Conservation (phyloP, 2,113 vertebrate genomes). For the Pituophis catenifer region DNA sequence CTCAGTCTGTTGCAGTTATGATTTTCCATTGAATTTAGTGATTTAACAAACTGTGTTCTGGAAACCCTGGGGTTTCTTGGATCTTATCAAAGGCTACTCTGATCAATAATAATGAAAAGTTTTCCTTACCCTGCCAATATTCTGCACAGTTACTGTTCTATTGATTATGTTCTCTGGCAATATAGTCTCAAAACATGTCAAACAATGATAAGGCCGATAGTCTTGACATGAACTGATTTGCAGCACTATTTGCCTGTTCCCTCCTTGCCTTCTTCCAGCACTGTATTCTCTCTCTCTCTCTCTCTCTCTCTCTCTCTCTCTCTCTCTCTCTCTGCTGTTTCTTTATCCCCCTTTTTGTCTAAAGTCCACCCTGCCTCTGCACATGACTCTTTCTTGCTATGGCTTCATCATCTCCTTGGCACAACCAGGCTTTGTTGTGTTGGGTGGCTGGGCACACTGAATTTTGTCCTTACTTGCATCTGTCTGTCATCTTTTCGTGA, state of each 20-base stretch:
- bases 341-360: neutral
- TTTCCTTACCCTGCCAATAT: neutral
- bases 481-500: neutral
- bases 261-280: neutral
- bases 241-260: neutral
- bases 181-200: neutral
- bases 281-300: neutral
- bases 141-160: neutral
- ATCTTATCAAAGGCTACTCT: neutral
- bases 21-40: neutral
- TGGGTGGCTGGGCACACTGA: neutral
- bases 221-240: neutral
- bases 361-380: neutral
- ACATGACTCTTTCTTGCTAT: neutral
- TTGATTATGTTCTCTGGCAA: neutral
- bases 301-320: too few species aligned
- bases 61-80: neutral
- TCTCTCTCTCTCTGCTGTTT: neutral
- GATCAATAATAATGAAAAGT: neutral
- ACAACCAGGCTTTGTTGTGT: neutral
- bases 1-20: neutral
- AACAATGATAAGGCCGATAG: neutral
- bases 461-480: neutral
- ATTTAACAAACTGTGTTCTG: neutral
- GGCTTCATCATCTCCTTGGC: neutral